Evolutionary conservation across 2,113 vertebrate genomes (phyloP).

Genomic region (Oophaga pumilio): DNA sequence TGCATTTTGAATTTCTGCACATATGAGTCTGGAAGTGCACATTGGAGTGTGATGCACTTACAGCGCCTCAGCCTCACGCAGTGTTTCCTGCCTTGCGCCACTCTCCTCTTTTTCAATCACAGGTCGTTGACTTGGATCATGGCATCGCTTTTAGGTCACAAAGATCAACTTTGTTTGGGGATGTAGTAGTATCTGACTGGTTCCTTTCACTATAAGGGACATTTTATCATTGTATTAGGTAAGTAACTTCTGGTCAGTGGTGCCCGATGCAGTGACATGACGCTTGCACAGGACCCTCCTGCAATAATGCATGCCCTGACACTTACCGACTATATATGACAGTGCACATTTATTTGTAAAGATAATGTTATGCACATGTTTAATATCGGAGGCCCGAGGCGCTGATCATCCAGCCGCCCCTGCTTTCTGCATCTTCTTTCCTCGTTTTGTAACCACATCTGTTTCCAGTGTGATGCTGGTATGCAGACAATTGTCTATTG

Average conservation of each 20-base stretch:
- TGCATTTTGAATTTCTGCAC: no score
- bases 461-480: constrained; percentile 81
- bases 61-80: no score
- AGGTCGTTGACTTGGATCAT: no score
- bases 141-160: no score
- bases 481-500: constrained; percentile 87
- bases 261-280: constrained; percentile 68
- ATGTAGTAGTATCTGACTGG: no score
- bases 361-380: background rate
- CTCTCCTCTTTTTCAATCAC: no score
- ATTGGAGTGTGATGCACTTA: no score
- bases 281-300: background rate
- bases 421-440: constrained; percentile 61
- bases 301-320: no score
- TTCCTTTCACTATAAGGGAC: no score
- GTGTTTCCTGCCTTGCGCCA: no score
- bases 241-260: constrained; percentile 88
- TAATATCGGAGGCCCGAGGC: background rate
- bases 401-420: background rate
- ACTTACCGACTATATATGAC: background rate
- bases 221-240: constrained; percentile 67
- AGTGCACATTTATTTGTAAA: background rate
- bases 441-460: constrained; percentile 72
- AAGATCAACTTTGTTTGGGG: no score
- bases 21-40: no score